phyloP scores from a whole-genome alignment of 1,140 invertebrate genomes.

The Lasioglossum albipes region DNA sequence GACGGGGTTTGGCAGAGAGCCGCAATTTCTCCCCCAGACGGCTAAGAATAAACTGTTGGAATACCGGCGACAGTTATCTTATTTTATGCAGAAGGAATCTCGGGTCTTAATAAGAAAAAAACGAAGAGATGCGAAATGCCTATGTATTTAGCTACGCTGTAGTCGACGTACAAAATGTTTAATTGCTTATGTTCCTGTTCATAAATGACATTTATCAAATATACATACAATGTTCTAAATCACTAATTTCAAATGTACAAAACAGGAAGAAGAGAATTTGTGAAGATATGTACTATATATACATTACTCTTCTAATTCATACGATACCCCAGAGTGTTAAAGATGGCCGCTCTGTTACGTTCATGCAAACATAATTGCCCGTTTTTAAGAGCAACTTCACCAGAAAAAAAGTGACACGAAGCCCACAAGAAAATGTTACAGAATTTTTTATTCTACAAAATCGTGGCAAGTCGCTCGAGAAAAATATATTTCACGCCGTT shows the following conservation, averaged over 20 bases:
- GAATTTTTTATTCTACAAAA: neutral
- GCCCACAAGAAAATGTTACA: neutral
- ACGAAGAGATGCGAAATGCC: neutral
- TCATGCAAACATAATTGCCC: neutral
- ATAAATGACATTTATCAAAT: neutral
- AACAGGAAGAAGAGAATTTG: neutral
- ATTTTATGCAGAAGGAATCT: constrained; percentile 54
- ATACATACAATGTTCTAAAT: neutral
- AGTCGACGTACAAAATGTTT: neutral
- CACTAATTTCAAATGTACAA: neutral
- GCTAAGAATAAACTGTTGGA: constrained; percentile 73
- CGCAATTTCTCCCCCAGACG: constrained; percentile 63
- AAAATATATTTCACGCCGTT: neutral
- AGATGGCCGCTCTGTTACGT: neutral
- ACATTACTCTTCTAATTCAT: neutral
- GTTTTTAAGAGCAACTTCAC: neutral
- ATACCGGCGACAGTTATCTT: constrained; percentile 65
- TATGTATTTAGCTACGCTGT: neutral
- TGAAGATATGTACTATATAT: neutral
- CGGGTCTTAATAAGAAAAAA: constrained; percentile 5
- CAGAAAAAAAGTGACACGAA: neutral
- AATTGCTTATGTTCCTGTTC: neutral
- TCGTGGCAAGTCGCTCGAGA: neutral
- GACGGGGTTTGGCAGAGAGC: constrained; percentile 69
- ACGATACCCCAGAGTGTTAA: neutral